Percentiles rank a stretch among this genome's conserved stretches.
These are phyloP conservation scores for Xiphorhynchus elegans DNA, from an alignment of 2,113 vertebrate species.

Conservation along the genomic window DNA sequence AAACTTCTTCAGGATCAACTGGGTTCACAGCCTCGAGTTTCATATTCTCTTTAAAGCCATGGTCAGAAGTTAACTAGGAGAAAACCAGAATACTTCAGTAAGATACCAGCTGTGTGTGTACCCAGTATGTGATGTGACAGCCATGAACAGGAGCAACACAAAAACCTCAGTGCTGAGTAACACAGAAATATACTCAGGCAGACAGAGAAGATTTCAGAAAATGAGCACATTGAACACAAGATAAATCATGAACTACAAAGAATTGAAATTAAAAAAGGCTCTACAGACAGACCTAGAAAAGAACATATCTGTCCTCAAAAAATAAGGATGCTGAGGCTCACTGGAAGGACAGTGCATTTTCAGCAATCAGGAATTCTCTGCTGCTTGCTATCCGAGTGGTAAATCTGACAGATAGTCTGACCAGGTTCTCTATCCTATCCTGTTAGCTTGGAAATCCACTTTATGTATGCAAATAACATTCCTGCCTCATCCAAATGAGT, in stretches of 20 bases:
- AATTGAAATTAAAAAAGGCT: not conserved
- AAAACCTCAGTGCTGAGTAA: not conserved
- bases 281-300: not conserved
- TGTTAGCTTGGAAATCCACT: conserved; percentile 6
- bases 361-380: not conserved
- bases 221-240: not conserved
- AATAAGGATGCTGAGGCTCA: not conserved
- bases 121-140: not conserved
- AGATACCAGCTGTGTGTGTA: not conserved
- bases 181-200: not conserved
- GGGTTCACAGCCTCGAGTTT: conserved; percentile 96
- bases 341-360: not conserved
- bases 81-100: not conserved
- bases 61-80: conserved; percentile 84
- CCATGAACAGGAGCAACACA: not conserved
- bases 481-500: not conserved
- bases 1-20: conserved; percentile 90
- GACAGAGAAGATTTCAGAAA: not conserved
- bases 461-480: not conserved
- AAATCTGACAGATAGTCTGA: not conserved
- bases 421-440: not conserved
- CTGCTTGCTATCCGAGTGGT: not conserved
- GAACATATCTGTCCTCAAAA: not conserved
- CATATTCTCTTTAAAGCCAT: conserved; percentile 94
- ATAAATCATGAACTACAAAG: not conserved